Evolutionary conservation across 2,113 vertebrate genomes (phyloP), one percentile per base, ranked within the genome.

Genomic region (Phainopepla nitens): DNA sequence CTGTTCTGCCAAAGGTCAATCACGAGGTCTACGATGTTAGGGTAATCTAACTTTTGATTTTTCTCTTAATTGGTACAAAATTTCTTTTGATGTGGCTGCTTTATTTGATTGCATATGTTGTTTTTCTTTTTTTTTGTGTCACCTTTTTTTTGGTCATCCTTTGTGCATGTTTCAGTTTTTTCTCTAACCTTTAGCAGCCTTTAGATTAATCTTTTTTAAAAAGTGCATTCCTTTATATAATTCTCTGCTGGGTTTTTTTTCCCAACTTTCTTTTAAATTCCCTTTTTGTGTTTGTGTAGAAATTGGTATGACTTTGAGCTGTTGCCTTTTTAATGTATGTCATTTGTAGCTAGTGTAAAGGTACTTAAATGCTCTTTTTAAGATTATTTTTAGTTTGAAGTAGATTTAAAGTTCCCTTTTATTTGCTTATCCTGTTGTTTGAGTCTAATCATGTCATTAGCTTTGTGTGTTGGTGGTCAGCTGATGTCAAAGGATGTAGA

Each of bases 81-180:
- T 36, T 90, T 75, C 51, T 69, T 96, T 93, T 95, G 91, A 83
- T 92, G 62, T 95, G 61, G 41, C 75, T 91, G 56, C 92, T 96
- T 24, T 91, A 33, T 94, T 90, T 84, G 64, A 64, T 80, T 81
- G 57, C 44, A 27, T 39, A 29, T 70, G 50, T 84, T 94, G 31
- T 89, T 56, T 45, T 71, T 83, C 65, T 77, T 58, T 54, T 53
- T 54, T 89, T 85, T 50, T 25, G 15, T 73, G 42, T 45, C 53
- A 49, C 57, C 25, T 71, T 83, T 80, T 65, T 95, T 96, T 90
- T 88, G 70, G n/a, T 79, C 33, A 47, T 85, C 44, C 54, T 91
- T 60, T 76, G 41, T 87, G 53, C 35, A 10, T 39, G 81, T 91
- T 93, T 81, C 70, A 80, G 8, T 77, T 94, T 82, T 39, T 81